These are phyloP conservation scores for Natrix natrix DNA, from an alignment of 2,797 vertebrate species.

Conservation along the genomic window DNA sequence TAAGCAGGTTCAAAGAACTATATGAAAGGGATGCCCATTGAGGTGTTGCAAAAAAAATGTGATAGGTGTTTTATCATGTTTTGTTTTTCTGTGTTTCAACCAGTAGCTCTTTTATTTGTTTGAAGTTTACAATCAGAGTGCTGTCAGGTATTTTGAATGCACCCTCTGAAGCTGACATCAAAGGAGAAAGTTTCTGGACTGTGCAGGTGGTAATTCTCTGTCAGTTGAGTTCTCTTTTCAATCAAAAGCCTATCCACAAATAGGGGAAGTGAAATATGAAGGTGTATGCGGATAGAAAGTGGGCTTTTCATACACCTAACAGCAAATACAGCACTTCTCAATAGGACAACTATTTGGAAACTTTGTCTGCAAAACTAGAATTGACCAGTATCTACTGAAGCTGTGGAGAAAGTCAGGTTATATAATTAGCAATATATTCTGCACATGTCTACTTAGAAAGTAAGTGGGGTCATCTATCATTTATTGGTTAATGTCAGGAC, in stretches of 20 bases:
- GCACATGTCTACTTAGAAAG: not conserved
- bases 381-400: not conserved
- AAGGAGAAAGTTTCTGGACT: conserved; percentile 20
- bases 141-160: not conserved
- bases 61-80: not conserved
- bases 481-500: not conserved
- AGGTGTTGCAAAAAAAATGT: not conserved
- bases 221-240: conserved; percentile 17
- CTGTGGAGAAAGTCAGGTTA: not conserved
- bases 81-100: conserved; percentile 8
- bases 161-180: conserved; percentile 28
- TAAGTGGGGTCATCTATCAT: not conserved
- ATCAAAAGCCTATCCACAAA: conserved; percentile 16
- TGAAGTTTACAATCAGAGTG: conserved; percentile 5
- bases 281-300: not conserved
- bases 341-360: not conserved
- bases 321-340: not conserved
- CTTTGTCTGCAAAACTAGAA: not conserved
- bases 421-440: not conserved
- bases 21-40: not conserved
- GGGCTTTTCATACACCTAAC: not conserved
- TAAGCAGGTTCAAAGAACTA: conserved; percentile 9
- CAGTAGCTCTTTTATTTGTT: conserved; percentile 17
- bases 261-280: conserved; percentile 14
- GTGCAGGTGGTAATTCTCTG: conserved; percentile 16